Conservation (phyloP, 35 echinoderm and acorn worm species). For the Patiria miniata region DNA sequence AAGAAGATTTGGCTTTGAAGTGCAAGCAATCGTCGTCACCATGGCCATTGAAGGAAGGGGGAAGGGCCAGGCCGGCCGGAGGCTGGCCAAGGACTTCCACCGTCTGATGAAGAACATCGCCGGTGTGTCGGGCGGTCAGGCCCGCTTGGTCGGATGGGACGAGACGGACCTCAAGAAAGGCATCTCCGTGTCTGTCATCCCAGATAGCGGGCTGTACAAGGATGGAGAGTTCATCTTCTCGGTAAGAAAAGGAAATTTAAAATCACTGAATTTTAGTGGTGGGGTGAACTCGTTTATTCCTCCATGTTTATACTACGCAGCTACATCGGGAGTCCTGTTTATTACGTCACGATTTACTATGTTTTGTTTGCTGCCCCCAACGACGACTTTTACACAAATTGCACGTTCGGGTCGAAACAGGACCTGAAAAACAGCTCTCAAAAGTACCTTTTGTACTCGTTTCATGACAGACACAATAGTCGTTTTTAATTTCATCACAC, state of each 20-base stretch:
- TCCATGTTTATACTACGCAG: too few relatives aligned
- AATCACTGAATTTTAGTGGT: too few relatives aligned
- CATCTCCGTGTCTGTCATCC: constrained; percentile 56
- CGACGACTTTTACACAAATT: too few relatives aligned
- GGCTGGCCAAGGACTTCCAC: constrained; percentile 71
- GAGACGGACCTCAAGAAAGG: constrained; percentile 37
- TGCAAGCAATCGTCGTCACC: not conserved
- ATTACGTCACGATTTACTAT: too few relatives aligned
- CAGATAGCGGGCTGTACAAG: constrained; percentile 71
- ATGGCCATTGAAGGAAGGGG: not conserved
- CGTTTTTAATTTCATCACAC: too few relatives aligned
- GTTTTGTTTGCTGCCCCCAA: too few relatives aligned
- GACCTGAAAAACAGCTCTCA: too few relatives aligned
- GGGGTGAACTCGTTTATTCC: too few relatives aligned
- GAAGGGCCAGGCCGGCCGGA: not conserved
- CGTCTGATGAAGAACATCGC: constrained; percentile 70
- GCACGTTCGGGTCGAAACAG: too few relatives aligned
- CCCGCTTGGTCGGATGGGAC: constrained; percentile 30
- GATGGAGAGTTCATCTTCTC: constrained; percentile 78
- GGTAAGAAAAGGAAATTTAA: constrained; percentile 23
- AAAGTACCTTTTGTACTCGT: too few relatives aligned
- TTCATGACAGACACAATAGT: too few relatives aligned
- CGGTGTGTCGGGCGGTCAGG: constrained; percentile 74
- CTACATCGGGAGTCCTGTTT: too few relatives aligned
- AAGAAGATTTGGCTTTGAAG: not conserved